Percentiles rank a stretch among this genome's conserved stretches.
These are phyloP conservation scores for Protobothrops flavoviridis DNA, from an alignment of 2,113 vertebrate genomes.

Conservation along the genomic window DNA sequence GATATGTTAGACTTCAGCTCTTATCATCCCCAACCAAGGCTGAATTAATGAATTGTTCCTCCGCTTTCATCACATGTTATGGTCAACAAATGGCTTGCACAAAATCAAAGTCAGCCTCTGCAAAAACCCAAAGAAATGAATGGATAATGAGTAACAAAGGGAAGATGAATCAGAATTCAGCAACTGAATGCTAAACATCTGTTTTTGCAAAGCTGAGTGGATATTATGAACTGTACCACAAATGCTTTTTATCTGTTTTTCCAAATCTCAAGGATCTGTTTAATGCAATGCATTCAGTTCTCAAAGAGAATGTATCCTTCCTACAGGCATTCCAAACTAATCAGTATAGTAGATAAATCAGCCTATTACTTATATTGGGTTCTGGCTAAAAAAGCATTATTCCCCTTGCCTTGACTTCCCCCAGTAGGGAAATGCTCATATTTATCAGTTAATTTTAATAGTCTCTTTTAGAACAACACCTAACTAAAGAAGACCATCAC, in stretches of 20 bases:
- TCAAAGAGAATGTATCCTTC: not conserved
- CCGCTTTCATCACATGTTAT: not conserved
- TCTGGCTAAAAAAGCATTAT: not conserved
- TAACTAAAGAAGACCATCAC: not conserved
- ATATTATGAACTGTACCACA: constrained; percentile 28
- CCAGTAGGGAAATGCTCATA: not conserved
- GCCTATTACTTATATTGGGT: not conserved
- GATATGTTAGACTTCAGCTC: not conserved
- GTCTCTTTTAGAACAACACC: not conserved
- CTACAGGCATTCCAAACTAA: constrained; percentile 7
- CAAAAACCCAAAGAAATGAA: constrained; percentile 7
- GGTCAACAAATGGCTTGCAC: constrained; percentile 2
- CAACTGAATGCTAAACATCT: constrained; percentile 18
- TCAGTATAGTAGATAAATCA: not conserved
- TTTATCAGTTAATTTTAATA: not conserved
- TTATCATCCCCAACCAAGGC: not conserved
- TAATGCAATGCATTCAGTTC: not conserved
- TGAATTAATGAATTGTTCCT: constrained; percentile 18
- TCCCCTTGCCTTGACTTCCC: not conserved
- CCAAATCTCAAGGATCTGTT: not conserved
- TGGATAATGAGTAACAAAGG: constrained; percentile 20
- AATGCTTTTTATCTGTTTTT: constrained; percentile 22
- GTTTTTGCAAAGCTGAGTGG: constrained; percentile 17
- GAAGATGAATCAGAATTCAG: constrained; percentile 19
- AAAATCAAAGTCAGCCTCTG: constrained; percentile 22